phyloP scores from a whole-genome alignment of 2,113 vertebrate genomes.

The Megaceryle maxima region DNA sequence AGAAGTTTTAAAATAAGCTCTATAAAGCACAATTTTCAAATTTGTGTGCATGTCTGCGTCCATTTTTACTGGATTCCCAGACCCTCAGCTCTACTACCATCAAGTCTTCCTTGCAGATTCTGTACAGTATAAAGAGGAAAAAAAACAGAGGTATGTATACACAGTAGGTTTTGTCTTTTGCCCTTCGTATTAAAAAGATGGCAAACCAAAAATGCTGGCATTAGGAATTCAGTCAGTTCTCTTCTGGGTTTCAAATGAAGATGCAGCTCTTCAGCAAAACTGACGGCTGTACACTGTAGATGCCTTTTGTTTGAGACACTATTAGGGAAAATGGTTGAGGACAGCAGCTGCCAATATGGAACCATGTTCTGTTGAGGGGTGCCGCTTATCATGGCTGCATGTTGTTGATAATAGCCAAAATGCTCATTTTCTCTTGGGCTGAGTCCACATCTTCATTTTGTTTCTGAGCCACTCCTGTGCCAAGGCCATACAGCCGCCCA shows the following conservation, averaged over 20 bases:
- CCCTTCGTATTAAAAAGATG: conserved; percentile 73
- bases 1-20: conserved; percentile 63
- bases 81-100: conserved; percentile 37
- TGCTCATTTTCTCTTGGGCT: conserved; percentile 82
- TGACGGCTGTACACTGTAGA: neutral
- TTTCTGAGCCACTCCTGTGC: conserved; percentile 91
- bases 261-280: conserved; percentile 67
- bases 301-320: conserved; percentile 30
- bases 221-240: conserved; percentile 68
- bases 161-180: conserved; percentile 67
- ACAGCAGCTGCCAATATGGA: conserved; percentile 53
- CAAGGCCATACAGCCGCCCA: conserved; percentile 93
- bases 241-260: conserved; percentile 57
- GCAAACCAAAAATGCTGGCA: conserved; percentile 72
- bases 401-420: conserved; percentile 81
- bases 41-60: conserved; percentile 14
- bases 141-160: conserved; percentile 76
- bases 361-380: neutral
- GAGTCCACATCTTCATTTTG: conserved; percentile 87
- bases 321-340: conserved; percentile 43
- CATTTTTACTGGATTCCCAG: conserved; percentile 29
- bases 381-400: conserved; percentile 74
- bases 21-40: conserved; percentile 51
- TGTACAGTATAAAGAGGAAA: conserved; percentile 73
- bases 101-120: conserved; percentile 63